phyloP scores from a whole-genome alignment of 2,113 vertebrate genomes.

The Pygoscelis adeliae region DNA sequence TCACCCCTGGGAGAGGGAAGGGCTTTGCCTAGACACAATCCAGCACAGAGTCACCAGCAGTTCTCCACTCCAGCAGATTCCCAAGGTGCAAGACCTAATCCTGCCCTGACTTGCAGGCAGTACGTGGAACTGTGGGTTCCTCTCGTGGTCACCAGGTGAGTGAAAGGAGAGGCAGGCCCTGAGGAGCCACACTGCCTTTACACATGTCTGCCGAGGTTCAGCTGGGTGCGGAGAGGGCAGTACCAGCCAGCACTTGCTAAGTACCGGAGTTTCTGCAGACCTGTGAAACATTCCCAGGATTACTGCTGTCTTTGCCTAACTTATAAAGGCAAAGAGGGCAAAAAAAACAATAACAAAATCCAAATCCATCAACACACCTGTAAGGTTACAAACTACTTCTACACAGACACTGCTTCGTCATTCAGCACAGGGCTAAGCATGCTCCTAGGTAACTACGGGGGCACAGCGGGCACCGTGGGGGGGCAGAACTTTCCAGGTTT shows the following conservation, averaged over 20 bases:
- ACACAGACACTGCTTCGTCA: not conserved
- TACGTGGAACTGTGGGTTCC: not conserved
- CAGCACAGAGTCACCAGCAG: not conserved
- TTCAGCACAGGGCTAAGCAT: not conserved
- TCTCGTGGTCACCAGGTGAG: not conserved
- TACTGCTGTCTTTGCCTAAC: not conserved
- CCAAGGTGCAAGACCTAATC: not conserved
- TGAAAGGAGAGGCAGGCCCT: not conserved
- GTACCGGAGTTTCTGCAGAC: not conserved
- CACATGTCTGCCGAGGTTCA: not conserved
- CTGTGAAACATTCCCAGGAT: not conserved
- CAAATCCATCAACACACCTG: not conserved
- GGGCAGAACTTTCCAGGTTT: not conserved
- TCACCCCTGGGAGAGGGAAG: not conserved
- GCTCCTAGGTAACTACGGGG: not conserved
- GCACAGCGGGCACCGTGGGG: not conserved
- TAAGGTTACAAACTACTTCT: not conserved
- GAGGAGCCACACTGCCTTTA: not conserved
- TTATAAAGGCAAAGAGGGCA: accelerated
- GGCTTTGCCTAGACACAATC: not conserved
- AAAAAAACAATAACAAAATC: not conserved
- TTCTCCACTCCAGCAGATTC: not conserved
- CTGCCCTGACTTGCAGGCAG: not conserved
- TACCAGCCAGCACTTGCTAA: not conserved
- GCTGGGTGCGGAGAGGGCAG: not conserved